A percentile compares a stretch with the other conserved stretches of the same genome.
phyloP scores from a whole-genome alignment of 2,113 vertebrate genomes.

The Callopanchax toddi region DNA sequence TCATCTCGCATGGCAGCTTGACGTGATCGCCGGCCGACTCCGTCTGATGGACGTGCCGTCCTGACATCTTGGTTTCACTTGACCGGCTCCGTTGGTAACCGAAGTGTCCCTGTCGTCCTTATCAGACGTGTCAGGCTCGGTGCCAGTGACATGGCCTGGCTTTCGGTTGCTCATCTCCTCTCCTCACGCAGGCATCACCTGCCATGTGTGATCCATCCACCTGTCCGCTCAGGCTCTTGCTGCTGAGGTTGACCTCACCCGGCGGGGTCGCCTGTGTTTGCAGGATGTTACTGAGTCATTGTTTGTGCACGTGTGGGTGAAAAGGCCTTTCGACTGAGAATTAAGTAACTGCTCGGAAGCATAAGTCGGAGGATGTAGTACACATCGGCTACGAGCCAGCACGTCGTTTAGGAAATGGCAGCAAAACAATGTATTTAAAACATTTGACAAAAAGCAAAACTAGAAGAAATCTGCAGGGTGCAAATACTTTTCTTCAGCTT shows the following conservation, averaged over 20 bases:
- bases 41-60: slow-evolving; percentile 39
- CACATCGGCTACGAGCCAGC: not conserved
- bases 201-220: slow-evolving; percentile 29
- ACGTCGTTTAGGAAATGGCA: not conserved
- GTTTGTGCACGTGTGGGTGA: slow-evolving; percentile 13
- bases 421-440: too few relatives aligned
- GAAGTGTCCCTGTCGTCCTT: slow-evolving; percentile 64
- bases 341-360: slow-evolving; percentile 31
- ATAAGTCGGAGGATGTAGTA: slow-evolving; percentile 14
- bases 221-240: slow-evolving; percentile 1
- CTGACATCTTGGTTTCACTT: slow-evolving; percentile 71
- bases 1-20: slow-evolving; percentile 34
- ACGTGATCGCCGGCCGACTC: slow-evolving; percentile 28
- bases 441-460: too few relatives aligned
- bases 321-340: slow-evolving; percentile 16
- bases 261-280: slow-evolving; percentile 41
- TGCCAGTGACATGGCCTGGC: slow-evolving; percentile 42
- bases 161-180: slow-evolving; percentile 50
- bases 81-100: slow-evolving; percentile 67
- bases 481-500: too few relatives aligned
- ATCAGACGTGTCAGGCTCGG: slow-evolving; percentile 50
- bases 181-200: slow-evolving; percentile 20
- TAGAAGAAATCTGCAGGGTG: too few relatives aligned
- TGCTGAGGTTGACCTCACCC: slow-evolving; percentile 27
- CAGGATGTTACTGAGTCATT: slow-evolving; percentile 13